Evolutionary conservation across 2,797 vertebrate species (phyloP).

Genomic region (Siniperca scherzeri): DNA sequence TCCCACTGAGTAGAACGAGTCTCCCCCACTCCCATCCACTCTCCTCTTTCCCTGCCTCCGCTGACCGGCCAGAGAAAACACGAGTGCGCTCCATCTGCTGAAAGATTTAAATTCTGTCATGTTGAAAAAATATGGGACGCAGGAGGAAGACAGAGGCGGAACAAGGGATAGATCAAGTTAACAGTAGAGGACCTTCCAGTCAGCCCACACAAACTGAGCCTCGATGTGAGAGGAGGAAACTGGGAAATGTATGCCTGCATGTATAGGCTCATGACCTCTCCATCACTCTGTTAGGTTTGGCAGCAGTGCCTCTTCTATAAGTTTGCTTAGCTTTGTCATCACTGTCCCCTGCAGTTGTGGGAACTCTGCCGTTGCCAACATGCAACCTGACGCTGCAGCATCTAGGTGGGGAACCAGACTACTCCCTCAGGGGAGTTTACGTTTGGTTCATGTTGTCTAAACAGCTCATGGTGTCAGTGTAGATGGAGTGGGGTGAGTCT

Average conservation of each 20-base stretch:
- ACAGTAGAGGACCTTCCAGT: constrained; percentile 78
- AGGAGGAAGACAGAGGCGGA: constrained; percentile 79
- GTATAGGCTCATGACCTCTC: constrained; percentile 71
- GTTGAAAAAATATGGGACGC: constrained; percentile 83
- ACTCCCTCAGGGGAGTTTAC: constrained; percentile 63
- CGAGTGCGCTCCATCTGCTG: constrained; percentile 83
- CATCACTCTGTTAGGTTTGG: constrained; percentile 74
- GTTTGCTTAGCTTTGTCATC: constrained; percentile 79
- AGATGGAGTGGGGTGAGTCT: constrained; percentile 27
- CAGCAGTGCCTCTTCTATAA: constrained; percentile 32
- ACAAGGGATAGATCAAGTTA: constrained; percentile 81
- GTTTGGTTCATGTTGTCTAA: constrained; percentile 55
- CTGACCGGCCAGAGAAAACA: constrained; percentile 84
- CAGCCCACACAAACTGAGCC: constrained; percentile 82
- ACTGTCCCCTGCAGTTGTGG: constrained; percentile 75
- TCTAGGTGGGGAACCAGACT: constrained; percentile 66
- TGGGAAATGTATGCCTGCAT: constrained; percentile 55
- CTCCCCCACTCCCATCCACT: constrained; percentile 62
- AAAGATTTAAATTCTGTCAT: constrained; percentile 86
- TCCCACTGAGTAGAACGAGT: constrained; percentile 27
- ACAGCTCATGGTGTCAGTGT: constrained; percentile 36
- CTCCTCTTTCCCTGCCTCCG: constrained; percentile 61
- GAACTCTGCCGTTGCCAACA: constrained; percentile 62
- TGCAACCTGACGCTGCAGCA: constrained; percentile 69
- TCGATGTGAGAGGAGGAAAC: constrained; percentile 65